Conservation (phyloP, 2,888 invertebrate genomes). For the Gnatocerus cornutus region DNA sequence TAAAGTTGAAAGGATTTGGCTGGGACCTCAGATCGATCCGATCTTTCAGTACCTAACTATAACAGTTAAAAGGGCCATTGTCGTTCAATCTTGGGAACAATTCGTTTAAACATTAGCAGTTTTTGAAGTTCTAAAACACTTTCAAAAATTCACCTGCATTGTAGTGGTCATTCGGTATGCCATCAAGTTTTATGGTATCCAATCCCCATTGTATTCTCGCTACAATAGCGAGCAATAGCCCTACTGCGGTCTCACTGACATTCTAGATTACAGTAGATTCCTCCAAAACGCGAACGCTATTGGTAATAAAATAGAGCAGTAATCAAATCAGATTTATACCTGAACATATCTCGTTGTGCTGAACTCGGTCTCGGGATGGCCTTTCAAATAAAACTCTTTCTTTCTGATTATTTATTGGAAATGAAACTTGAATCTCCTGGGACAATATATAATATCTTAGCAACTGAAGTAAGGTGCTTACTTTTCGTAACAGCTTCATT, state of each 20-base stretch:
- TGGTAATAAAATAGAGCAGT: conserved; percentile 61
- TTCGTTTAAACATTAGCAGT: conserved; percentile 51
- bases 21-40: too few species aligned
- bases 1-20: too few species aligned
- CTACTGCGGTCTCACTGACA: conserved; percentile 58
- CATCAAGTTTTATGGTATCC: conserved; percentile 61
- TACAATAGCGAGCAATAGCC: conserved; percentile 60
- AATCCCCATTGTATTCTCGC: conserved; percentile 58
- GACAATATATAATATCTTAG: conserved; percentile 35
- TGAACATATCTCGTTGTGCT: conserved; percentile 56
- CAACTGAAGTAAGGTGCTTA: conserved; percentile 9
- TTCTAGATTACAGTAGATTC: conserved; percentile 59
- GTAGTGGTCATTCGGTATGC: conserved; percentile 55
- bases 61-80: conserved; percentile 40
- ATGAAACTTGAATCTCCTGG: conserved; percentile 46
- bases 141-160: conserved; percentile 56
- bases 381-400: conserved; percentile 53
- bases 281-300: conserved; percentile 58
- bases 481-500: not conserved
- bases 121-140: conserved; percentile 55
- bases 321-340: conserved; percentile 63
- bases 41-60: conserved; percentile 5
- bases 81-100: conserved; percentile 47
- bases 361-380: conserved; percentile 48
- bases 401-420: conserved; percentile 53